Evolutionary conservation across 1,140 invertebrate genomes (phyloP), one percentile per base, ranked within the genome.

Genomic region (Lepidotrigona ventralis): DNA sequence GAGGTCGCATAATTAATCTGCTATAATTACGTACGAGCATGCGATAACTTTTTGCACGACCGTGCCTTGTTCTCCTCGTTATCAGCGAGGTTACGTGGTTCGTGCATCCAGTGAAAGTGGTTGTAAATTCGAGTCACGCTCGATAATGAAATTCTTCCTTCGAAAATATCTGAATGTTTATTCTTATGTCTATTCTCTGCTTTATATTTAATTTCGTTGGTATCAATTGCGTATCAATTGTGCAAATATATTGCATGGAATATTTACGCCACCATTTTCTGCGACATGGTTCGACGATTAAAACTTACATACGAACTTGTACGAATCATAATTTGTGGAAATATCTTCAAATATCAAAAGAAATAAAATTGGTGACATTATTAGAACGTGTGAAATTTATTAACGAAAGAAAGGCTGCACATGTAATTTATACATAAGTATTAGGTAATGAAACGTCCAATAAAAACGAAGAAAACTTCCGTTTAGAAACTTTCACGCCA

Each of bases 1-100:
- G 39, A 39, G 54, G 58, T 64, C 70, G 70, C 19, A 63, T 39
- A 54, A 81, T 81, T 81, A 81, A 81, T 60, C 54, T 26, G 68
- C 54, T 17, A 51, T 64, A 81, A 81, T 74, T 74, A 73, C 33
- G 26, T 60, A 33, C 5, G n/a, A 19, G 4, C 33, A 33, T 1
- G 17, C 23, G 79, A 73, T 80, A 80, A 73, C 39, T 53, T 33
- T 51, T 60, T 23, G 56, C 15, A 46, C n/a, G 17, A 14, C 17
- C 54, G 23, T 60, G 23, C 58, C 19, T 29, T 8, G 33, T 39
- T 39, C 6, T n/a, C 46, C 26, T 23, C 29, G 23, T n/a, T 74
- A 81, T 81, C 79, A 53, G 14, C 2, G 69, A 53, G 53, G 46
- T 29, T 64, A 29, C 23, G 63, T 29, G n/a, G n/a, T 29, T 63